Conservation (phyloP, 2,797 vertebrate species). For the Pteropus rufus region DNA sequence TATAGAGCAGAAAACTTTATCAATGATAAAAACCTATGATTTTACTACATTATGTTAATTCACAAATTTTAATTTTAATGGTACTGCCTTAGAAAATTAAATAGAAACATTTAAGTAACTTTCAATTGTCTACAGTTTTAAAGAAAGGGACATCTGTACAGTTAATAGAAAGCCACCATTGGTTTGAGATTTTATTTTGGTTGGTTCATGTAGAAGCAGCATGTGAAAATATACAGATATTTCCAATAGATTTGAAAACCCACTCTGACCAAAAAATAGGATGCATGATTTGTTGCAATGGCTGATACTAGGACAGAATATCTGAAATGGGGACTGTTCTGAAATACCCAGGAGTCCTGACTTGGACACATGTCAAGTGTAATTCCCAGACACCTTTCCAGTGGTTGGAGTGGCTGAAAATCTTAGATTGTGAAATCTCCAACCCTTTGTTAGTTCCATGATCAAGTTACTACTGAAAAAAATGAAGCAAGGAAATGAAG, state of each 20-base stretch:
- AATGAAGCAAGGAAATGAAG: neutral
- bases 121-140: neutral
- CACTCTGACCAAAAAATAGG: neutral
- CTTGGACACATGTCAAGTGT: too few species aligned
- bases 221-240: neutral
- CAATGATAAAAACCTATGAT: neutral
- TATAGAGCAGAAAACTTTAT: neutral
- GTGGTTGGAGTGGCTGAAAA: neutral
- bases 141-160: neutral
- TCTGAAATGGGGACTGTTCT: neutral
- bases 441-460: neutral
- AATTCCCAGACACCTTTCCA: neutral
- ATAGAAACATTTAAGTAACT: neutral
- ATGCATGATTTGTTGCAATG: neutral
- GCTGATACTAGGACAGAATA: neutral
- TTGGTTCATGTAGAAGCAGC: neutral
- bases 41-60: neutral
- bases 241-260: neutral
- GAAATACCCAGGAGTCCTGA: neutral
- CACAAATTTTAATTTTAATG: neutral
- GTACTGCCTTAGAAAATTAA: neutral
- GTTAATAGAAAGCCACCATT: neutral
- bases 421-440: neutral
- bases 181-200: neutral
- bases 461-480: neutral